These are phyloP conservation scores for Phoxinus dragarum DNA, from an alignment of 2,797 vertebrate genomes.

Conservation along the genomic window DNA sequence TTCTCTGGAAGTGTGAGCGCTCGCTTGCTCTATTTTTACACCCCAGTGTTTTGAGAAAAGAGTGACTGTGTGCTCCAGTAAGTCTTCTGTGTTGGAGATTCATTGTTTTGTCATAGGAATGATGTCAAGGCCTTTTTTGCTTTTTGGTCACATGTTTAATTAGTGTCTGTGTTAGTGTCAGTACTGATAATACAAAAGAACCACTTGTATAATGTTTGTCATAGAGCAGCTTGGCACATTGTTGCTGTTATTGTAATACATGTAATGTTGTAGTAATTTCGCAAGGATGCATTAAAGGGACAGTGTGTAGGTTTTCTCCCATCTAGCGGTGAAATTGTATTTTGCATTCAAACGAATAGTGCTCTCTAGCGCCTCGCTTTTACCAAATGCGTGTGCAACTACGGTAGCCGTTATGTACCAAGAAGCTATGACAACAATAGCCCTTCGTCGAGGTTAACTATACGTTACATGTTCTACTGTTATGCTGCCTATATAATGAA, in stretches of 20 bases:
- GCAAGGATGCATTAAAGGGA: too few species aligned
- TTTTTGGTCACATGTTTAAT: background rate
- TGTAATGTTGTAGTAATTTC: background rate
- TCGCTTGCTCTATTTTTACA: slow-evolving; percentile 39
- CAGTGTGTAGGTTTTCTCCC: too few species aligned
- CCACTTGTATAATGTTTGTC: background rate
- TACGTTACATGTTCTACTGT: too few species aligned
- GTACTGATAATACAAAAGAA: background rate
- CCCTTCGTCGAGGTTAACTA: too few species aligned
- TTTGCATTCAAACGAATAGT: too few species aligned
- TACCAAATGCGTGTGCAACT: too few species aligned
- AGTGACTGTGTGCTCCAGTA: slow-evolving; percentile 6
- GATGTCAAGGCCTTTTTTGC: slow-evolving; percentile 9
- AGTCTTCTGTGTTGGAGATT: background rate
- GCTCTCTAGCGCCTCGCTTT: too few species aligned
- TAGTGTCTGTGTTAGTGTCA: background rate
- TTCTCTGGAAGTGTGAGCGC: slow-evolving; percentile 32
- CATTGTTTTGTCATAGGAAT: slow-evolving; percentile 26
- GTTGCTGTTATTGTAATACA: background rate
- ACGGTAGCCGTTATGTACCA: too few species aligned
- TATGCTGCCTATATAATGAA: too few species aligned
- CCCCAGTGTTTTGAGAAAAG: slow-evolving; percentile 9
- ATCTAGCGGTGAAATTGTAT: too few species aligned
- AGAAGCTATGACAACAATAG: too few species aligned
- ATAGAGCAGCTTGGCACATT: background rate